These are phyloP conservation scores for Australoheros scitulus DNA, from an alignment of 2,113 vertebrate genomes.

Conservation along the genomic window DNA sequence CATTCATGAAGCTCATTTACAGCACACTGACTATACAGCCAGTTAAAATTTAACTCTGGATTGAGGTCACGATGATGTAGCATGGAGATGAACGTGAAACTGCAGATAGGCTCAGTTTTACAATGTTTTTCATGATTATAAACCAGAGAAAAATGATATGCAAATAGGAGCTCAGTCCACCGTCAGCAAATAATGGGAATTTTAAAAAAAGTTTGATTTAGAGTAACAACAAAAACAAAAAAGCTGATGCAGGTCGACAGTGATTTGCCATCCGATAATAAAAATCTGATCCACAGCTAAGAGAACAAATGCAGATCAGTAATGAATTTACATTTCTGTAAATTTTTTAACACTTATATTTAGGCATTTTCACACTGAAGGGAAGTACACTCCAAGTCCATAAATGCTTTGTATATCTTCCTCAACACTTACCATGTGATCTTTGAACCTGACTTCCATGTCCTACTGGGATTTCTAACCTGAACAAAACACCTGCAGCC, in stretches of 20 bases:
- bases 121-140: background rate
- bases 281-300: background rate
- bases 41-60: constrained; percentile 6
- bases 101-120: background rate
- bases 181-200: too few relatives aligned
- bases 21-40: background rate
- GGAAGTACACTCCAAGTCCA: background rate
- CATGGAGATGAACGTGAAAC: background rate
- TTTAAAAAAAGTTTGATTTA: too few relatives aligned
- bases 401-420: background rate
- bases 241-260: background rate
- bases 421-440: constrained; percentile 74
- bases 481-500: constrained; percentile 65
- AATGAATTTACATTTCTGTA: background rate
- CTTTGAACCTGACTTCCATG: constrained; percentile 82
- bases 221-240: background rate
- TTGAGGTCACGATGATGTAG: background rate
- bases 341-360: background rate
- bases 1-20: background rate
- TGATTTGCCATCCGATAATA: background rate
- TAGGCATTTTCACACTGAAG: background rate
- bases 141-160: background rate
- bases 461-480: constrained; percentile 48
- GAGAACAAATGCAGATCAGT: background rate
- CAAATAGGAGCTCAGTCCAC: background rate